Base-by-base conservation (phyloP, 2,797 vertebrate species). In the Mormyrops boulengeri region DNA sequence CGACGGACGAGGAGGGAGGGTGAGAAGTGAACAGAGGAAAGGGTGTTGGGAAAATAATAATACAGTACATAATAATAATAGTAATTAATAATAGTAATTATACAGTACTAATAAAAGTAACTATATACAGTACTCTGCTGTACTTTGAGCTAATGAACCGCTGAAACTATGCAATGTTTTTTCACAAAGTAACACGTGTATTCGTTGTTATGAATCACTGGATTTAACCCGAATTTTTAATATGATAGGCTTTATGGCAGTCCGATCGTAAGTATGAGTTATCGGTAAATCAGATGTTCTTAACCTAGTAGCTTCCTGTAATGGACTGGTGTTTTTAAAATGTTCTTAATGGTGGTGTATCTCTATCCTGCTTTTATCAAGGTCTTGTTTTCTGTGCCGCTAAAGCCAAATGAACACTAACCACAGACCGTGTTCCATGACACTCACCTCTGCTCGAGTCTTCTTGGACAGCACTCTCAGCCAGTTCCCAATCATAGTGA, bases 401-500 rank as follows among this genome's bases (percentile, higher is more conserved):
- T 34, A 34, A 69, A 14, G 62, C 85, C 17, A 85, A 50, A 85
- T 52, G 26, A 22, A 22, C 17, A 44, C 77, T 22, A 6, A 12
- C 4, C 8, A 8, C 19, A 19, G 47, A 22, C n/a, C 1, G 2
- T 50, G 44, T 47, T 84, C 14, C n/a, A 9, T 22, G 12, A 52
- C 52, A 57, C 93, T 93, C 92, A 98, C 98, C 97, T 99, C 97
- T 26, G 97, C 97, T 0, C 97, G 95, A 0, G 98, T 99, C 92
- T 94, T 97, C 90, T 97, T 96, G 7, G 97, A 97, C 91, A 99
- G 94, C 17, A 96, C 97, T 84, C 95, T 94, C 73, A 99, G 93
- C 98, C 98, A 99, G 94, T 99, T 97, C 85, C 95, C 97, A 7
- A 99, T 98, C 97, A 98, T 98, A 77, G 97, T 97, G 91, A 99